Base-by-base conservation (phyloP, 2,888 invertebrate species). In the Brachylomia viminalis region DNA sequence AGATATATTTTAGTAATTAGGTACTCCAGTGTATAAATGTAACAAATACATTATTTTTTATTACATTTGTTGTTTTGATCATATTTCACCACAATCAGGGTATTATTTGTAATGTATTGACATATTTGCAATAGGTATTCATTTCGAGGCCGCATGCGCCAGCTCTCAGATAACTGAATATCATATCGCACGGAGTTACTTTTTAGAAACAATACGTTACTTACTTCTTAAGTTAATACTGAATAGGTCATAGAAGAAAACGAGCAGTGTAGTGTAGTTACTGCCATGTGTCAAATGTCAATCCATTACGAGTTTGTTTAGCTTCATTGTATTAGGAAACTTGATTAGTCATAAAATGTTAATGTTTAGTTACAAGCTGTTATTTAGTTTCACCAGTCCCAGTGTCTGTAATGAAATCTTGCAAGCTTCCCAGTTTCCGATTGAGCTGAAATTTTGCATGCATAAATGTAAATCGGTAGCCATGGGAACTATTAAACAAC, bases 51-150 rank as follows among this genome's bases (percentile, higher is more conserved):
- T 87, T 87, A 90, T 90, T 90, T 86, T 81, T 85, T 86, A 78
- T 78, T 84, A 73, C 47, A 68, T 69, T 58, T 72, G 72, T 87
- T 87, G 87, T 88, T 89, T 90, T 85, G 71, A 80, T 90, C 79
- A 82, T 88, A 85, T 89, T 91, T 85, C 85, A 89, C 90, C 91
- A 67, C 92, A 92, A 91, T 90, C 78, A 33, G 88, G 68, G 54
- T 86, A 73, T 52, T 74, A 61, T 66, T 76, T 75, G 78, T 33
- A 66, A 81, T 82, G 78, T 79, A 77, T 61, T 69, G 65, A 38
- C 58, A 72, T 78, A 76, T 80, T 72, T 80, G 80, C 72, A 72
- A 64, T 68, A 75, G 58, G 80, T 89, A 86, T 85, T 61, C 11
- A 78, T 78, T 76, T 73, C 83, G 86, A 87, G 87, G 89, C 72